Conservation (phyloP, 2,888 invertebrate genomes). For the Linnaemya vulpina region DNA sequence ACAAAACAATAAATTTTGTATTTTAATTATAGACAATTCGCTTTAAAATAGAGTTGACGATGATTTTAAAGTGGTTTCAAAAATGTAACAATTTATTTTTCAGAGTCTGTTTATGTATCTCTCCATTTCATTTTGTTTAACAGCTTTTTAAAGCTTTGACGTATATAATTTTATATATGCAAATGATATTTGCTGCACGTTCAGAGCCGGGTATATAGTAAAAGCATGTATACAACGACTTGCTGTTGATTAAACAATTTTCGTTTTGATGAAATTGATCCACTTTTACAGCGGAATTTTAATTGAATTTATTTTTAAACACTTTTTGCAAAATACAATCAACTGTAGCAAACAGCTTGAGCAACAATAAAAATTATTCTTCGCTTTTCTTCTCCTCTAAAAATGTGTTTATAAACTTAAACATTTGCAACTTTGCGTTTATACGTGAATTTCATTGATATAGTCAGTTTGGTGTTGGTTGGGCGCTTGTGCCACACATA, state of each 20-base stretch:
- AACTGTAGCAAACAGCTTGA: neutral
- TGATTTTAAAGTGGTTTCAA: slow-evolving; percentile 39
- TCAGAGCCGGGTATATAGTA: no score
- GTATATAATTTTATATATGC: no score
- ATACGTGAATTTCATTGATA: no score
- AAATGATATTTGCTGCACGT: no score
- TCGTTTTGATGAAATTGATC: slow-evolving; percentile 67
- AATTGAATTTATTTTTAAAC: slow-evolving; percentile 70
- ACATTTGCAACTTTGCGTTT: no score
- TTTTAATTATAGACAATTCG: slow-evolving; percentile 55
- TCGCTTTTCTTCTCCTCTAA: neutral
- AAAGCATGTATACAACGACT: neutral
- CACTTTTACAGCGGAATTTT: slow-evolving; percentile 67
- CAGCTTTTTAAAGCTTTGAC: no score
- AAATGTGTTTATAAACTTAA: neutral
- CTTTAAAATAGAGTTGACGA: slow-evolving; percentile 33
- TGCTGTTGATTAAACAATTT: slow-evolving; percentile 61
- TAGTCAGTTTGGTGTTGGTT: no score
- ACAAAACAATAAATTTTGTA: slow-evolving; percentile 46
- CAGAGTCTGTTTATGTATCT: no score
- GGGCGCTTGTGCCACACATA: no score
- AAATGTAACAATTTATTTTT: slow-evolving; percentile 13
- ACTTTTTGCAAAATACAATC: slow-evolving; percentile 19
- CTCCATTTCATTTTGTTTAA: no score
- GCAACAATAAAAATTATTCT: slow-evolving; percentile 45